Conservation (phyloP, 2,797 vertebrate genomes). For the Paedocypris micromegethes region DNA sequence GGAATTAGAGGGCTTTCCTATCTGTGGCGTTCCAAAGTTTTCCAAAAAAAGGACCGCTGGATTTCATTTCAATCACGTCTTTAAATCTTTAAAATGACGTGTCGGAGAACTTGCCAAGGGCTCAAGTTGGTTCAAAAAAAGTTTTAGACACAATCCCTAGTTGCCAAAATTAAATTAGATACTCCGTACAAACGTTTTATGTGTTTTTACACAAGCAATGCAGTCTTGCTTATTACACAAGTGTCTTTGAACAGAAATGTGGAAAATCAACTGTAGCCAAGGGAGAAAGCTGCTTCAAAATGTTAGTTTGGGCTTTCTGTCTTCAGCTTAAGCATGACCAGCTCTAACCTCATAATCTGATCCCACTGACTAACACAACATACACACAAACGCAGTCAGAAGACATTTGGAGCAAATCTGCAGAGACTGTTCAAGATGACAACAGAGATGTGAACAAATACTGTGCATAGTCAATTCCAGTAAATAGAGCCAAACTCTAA, state of each 20-base stretch:
- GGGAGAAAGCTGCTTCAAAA: neutral
- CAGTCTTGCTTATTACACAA: neutral
- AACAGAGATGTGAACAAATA: too few species aligned
- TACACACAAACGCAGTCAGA: neutral
- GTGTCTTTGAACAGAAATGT: neutral
- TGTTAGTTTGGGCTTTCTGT: neutral
- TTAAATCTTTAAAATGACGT: slow-evolving; percentile 7
- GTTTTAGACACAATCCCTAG: neutral
- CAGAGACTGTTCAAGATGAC: neutral
- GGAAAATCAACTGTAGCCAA: neutral
- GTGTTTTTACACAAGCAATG: neutral
- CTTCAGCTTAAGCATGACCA: neutral
- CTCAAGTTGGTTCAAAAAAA: slow-evolving; percentile 19
- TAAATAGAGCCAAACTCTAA: too few species aligned
- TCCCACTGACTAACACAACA: neutral
- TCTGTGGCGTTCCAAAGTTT: slow-evolving; percentile 10
- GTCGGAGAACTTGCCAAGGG: neutral
- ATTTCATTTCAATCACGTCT: slow-evolving; percentile 6
- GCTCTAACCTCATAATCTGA: neutral
- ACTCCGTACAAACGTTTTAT: neutral
- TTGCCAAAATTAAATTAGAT: neutral
- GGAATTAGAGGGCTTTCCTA: slow-evolving; percentile 13
- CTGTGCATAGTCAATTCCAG: too few species aligned
- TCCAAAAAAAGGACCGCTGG: neutral
- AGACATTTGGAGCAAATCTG: neutral